phyloP scores from a whole-genome alignment of 2,888 invertebrate genomes.

The Escarpia spicata region DNA sequence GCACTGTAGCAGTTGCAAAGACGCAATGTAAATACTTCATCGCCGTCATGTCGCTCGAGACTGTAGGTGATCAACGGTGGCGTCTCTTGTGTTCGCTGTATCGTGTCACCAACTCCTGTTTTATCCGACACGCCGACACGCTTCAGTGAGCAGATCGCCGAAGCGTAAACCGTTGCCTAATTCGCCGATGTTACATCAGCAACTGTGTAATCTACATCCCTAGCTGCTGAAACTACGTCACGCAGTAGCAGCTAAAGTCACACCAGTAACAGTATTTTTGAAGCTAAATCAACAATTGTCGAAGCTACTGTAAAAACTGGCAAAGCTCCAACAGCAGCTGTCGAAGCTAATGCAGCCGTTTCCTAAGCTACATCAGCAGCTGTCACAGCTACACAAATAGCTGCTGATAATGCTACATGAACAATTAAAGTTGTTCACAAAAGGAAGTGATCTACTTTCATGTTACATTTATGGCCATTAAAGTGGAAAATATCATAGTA shows the following conservation, averaged over 20 bases:
- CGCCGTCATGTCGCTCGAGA: background rate
- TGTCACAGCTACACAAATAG: no score
- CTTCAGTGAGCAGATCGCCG: background rate
- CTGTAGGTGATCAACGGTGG: background rate
- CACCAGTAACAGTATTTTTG: no score
- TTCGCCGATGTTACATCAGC: background rate
- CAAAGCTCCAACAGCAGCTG: no score
- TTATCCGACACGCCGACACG: background rate
- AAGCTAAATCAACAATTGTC: no score
- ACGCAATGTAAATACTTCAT: background rate
- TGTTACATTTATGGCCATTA: no score
- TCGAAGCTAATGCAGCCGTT: no score
- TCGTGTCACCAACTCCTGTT: conserved; percentile 10
- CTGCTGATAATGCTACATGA: no score
- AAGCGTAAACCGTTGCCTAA: background rate
- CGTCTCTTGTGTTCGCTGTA: background rate
- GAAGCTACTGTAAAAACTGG: no score
- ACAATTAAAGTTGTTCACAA: no score
- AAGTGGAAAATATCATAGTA: no score
- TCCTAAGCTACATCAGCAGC: no score
- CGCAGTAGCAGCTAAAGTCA: background rate
- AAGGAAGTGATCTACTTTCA: no score
- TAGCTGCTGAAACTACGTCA: background rate
- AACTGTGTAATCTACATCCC: background rate
- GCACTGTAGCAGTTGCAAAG: background rate